These are phyloP conservation scores for Dinothrombium tinctorium DNA, from an alignment of 1,140 invertebrate genomes.

Conservation along the genomic window DNA sequence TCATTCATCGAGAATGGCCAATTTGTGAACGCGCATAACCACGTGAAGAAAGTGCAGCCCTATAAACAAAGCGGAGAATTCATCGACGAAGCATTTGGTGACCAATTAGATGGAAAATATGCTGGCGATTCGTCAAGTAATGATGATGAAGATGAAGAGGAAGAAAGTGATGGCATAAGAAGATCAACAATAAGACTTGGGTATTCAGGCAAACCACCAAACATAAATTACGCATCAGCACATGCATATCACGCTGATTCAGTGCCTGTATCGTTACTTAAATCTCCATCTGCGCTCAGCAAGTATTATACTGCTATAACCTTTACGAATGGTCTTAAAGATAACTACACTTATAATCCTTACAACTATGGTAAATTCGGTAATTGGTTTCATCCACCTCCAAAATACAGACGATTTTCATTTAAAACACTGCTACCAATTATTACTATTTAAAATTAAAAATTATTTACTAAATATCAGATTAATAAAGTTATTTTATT, in stretches of 20 bases:
- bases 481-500: no score
- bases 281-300: not conserved
- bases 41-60: not conserved
- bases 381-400: no score
- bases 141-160: not conserved
- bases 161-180: not conserved
- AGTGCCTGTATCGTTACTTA: not conserved
- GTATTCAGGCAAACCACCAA: not conserved
- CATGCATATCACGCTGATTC: not conserved
- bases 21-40: conserved; percentile 1
- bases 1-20: conserved; percentile 7
- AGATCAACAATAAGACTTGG: not conserved
- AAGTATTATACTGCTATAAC: not conserved
- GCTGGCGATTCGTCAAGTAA: not conserved
- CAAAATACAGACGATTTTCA: no score
- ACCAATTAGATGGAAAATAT: not conserved
- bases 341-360: no score
- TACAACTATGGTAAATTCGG: no score
- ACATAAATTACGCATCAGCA: not conserved
- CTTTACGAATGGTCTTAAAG: conserved; percentile 1
- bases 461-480: no score
- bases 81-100: not conserved
- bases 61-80: not conserved
- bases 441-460: no score
- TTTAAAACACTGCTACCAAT: no score